phyloP scores from a whole-genome alignment of 2,797 vertebrate species.

The Manis crassicaudata region DNA sequence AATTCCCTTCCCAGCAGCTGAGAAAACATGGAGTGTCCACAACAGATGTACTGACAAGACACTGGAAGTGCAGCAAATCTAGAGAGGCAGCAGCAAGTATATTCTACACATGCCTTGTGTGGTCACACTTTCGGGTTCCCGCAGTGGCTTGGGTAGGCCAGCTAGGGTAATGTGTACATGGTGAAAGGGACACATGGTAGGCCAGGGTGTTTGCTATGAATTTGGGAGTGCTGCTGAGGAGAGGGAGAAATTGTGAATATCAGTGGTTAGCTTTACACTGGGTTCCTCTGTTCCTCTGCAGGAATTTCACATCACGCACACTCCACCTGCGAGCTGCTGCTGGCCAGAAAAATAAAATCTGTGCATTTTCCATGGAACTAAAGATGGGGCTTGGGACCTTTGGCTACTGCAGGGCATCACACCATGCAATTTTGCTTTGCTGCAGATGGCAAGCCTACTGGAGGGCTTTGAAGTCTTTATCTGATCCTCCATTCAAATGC shows the following conservation, averaged over 20 bases:
- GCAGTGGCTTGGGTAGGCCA: neutral
- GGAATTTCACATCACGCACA: conserved; percentile 5
- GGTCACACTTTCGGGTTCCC: neutral
- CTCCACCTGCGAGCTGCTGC: neutral
- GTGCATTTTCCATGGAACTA: neutral
- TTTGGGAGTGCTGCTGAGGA: neutral
- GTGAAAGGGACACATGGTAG: neutral
- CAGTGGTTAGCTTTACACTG: neutral
- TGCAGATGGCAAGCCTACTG: neutral
- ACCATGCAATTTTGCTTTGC: neutral
- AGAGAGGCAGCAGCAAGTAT: neutral
- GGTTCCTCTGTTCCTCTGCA: conserved; percentile 10
- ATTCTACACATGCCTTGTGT: neutral
- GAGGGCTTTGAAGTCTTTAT: conserved; percentile 45
- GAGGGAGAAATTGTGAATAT: conserved; percentile 8
- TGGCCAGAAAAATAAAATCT: conserved; percentile 17
- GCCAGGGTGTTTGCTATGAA: neutral
- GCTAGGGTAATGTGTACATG: neutral
- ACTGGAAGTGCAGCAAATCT: neutral
- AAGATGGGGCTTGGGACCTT: neutral
- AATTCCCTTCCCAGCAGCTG: conserved; percentile 29
- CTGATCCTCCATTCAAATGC: conserved; percentile 21
- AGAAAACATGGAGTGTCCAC: neutral
- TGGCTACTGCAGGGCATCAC: neutral
- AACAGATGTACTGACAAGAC: neutral